Evolutionary conservation across 2,113 vertebrate species (phyloP), one percentile per base, ranked within the genome.

Genomic region (Crotalus horridus): DNA sequence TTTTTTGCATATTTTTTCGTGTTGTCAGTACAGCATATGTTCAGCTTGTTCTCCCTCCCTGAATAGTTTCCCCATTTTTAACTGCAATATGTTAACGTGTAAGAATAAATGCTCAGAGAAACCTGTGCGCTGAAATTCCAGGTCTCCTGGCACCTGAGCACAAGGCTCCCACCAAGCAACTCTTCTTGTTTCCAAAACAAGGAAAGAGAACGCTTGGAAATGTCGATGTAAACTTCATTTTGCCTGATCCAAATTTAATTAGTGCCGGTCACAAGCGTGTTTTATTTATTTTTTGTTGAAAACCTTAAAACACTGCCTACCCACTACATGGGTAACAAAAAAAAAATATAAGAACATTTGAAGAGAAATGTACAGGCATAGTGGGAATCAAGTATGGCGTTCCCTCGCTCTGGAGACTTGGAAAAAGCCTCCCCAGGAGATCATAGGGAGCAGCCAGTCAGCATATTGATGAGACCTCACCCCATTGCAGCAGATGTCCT

Each of bases 1-100:
- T 20, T 89, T 85, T 92, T 89, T 89, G 88, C 92, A 89, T 92
- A 85, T 58, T 59, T 92, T 92, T 92, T 92, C 54, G 85, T 89
- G 43, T 92, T 92, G 92, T 81, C 88, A 85, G 43, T 15, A 7
- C 24, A 54, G 92, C 92, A 92, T 92, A 92, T 85, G 92, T 51
- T 92, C 92, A 85, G 64, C 46, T 11, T 39, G 43, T 89, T 92
- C 54, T 59, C 39, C 46, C 90, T 64, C 85, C 15, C 64, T 10
- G 87, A 92, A 85, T 92, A 89, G 64, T 85, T 59, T 85, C 81
- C 64, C 46, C 92, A 85, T 92, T 92, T 89, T 92, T 85, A 85
- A 85, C 53, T 58, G 33, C 92, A 92, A 58, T 92, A 92, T 92
- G 92, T 39, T 85, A 46, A 46, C 4, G 13, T 56, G 39, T 89